phyloP scores from a whole-genome alignment of 2,113 vertebrate species.

The Dendrocopos noguchii region DNA sequence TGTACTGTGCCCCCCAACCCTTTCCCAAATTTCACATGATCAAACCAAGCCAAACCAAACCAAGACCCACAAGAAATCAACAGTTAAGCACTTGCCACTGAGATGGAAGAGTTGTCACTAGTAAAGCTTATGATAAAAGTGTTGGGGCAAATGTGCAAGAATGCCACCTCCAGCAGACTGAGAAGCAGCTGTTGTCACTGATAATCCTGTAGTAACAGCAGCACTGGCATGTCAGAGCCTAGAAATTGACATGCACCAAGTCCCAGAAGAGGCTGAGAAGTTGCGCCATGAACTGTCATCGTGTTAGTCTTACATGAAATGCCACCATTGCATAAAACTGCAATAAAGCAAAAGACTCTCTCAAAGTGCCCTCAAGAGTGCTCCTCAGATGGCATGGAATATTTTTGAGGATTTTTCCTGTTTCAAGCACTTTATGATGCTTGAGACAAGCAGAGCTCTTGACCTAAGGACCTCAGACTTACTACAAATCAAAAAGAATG shows the following conservation, averaged over 20 bases:
- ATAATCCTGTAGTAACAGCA: not conserved
- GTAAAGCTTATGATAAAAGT: not conserved
- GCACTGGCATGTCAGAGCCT: not conserved
- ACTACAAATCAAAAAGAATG: not conserved
- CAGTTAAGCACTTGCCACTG: not conserved
- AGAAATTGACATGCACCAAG: not conserved
- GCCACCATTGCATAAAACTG: not conserved
- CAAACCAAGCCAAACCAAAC: not conserved
- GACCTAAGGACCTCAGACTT: not conserved
- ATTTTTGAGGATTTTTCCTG: not conserved
- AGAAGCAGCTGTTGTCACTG: not conserved
- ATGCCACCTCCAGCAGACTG: not conserved
- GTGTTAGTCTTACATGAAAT: not conserved
- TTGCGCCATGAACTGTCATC: not conserved
- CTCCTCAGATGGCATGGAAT: not conserved
- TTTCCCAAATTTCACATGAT: not conserved
- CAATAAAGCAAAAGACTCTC: not conserved
- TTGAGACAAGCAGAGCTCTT: not conserved
- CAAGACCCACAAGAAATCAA: not conserved
- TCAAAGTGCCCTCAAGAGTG: not conserved
- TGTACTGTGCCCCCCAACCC: accelerated
- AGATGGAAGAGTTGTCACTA: not conserved
- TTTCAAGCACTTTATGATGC: not conserved
- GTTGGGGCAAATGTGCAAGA: not conserved
- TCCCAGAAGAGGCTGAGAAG: not conserved